Conservation (phyloP, 2,888 invertebrate species). For the Tolmerus cingulatus region DNA sequence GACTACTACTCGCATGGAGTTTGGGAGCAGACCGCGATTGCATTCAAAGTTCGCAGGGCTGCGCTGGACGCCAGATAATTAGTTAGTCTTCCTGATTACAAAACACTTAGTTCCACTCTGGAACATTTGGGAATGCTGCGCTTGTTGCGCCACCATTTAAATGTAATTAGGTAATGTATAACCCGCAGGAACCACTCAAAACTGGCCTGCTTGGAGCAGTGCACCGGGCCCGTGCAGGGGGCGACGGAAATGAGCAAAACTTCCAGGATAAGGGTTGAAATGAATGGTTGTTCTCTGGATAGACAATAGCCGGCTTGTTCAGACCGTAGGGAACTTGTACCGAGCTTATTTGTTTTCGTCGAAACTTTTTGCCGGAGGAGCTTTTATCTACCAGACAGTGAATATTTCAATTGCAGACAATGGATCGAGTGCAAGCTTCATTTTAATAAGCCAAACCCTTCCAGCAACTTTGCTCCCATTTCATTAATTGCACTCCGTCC, state of each 20-base stretch:
- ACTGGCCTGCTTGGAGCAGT: not conserved
- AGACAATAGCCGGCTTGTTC: constrained; percentile 29
- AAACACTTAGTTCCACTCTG: constrained; percentile 44
- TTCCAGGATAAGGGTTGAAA: constrained; percentile 44
- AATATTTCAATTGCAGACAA: constrained; percentile 46
- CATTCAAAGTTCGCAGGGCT: not conserved
- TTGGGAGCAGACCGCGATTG: not conserved
- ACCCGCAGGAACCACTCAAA: constrained; percentile 39
- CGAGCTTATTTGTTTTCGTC: constrained; percentile 44
- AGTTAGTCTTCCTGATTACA: constrained; percentile 45
- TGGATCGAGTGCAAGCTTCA: constrained; percentile 43
- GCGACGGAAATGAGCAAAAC: constrained; percentile 44
- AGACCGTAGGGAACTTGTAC: constrained; percentile 3
- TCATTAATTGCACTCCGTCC: constrained; percentile 43
- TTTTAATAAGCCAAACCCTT: constrained; percentile 45
- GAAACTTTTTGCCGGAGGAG: constrained; percentile 34
- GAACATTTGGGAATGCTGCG: constrained; percentile 34
- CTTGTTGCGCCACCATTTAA: constrained; percentile 53
- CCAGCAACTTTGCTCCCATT: constrained; percentile 21
- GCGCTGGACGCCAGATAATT: constrained; percentile 36
- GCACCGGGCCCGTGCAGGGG: not conserved
- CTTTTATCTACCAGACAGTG: constrained; percentile 35
- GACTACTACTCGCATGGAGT: not conserved
- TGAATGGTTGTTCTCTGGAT: constrained; percentile 43
- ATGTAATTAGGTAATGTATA: constrained; percentile 52